Percentiles rank a stretch among this genome's conserved stretches.
Evolutionary conservation across 2,113 vertebrate genomes (phyloP).

Genomic region (Sander lucioperca): DNA sequence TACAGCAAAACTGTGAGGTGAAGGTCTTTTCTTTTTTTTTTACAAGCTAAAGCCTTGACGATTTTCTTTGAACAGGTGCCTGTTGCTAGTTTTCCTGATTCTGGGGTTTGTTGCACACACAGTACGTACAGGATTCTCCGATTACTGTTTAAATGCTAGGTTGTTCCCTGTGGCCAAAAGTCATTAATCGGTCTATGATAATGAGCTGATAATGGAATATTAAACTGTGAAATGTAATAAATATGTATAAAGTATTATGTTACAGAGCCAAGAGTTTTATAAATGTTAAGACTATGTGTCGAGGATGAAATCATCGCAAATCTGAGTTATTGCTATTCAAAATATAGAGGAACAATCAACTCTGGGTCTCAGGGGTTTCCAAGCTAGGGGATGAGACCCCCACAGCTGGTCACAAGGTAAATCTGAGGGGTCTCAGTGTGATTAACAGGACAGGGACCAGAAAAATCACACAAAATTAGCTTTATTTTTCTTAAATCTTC

Average conservation of each 20-base stretch:
- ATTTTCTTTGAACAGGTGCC: slow-evolving; percentile 19
- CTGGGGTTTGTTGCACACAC: not conserved
- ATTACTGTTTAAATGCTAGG: not conserved
- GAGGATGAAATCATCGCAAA: not conserved
- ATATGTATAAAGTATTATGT: not conserved
- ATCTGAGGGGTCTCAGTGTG: not conserved
- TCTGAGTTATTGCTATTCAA: not conserved
- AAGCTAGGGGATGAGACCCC: not conserved
- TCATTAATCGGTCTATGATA: not conserved
- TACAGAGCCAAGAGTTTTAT: not conserved
- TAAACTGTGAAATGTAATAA: not conserved
- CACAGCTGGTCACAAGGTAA: not conserved
- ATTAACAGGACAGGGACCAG: not conserved
- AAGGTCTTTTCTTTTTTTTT: slow-evolving; percentile 14
- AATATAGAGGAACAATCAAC: not conserved
- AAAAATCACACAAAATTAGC: not conserved
- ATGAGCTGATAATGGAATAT: not conserved
- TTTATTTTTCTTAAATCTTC: not conserved
- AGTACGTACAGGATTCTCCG: not conserved
- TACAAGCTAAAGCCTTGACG: not conserved
- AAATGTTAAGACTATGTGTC: not conserved
- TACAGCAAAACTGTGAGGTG: slow-evolving; percentile 28
- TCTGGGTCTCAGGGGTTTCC: not conserved
- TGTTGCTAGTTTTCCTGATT: slow-evolving; percentile 3
- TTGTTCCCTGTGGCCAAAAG: not conserved